Conservation (phyloP, 2,797 vertebrate genomes). For the Bradypus variegatus region DNA sequence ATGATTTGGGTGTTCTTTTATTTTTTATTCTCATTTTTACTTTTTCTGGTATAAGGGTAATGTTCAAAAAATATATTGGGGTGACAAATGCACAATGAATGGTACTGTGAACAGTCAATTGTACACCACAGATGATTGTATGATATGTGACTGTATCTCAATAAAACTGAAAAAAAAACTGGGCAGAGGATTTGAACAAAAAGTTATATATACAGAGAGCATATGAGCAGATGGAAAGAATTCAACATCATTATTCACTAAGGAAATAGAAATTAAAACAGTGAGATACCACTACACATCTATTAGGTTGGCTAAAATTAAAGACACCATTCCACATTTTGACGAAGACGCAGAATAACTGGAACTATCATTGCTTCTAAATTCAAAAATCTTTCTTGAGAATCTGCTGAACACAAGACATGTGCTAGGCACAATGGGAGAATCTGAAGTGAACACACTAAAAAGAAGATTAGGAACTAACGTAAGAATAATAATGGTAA, state of each 20-base stretch:
- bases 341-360: background rate
- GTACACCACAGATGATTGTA: too few species aligned
- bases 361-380: background rate
- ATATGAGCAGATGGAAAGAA: background rate
- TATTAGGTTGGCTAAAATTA: background rate
- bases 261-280: background rate
- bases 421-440: background rate
- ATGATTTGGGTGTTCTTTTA: too few species aligned
- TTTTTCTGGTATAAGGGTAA: too few species aligned
- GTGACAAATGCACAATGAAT: too few species aligned
- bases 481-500: background rate
- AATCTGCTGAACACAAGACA: background rate
- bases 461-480: background rate
- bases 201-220: too few species aligned
- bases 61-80: too few species aligned
- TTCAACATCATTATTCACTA: background rate
- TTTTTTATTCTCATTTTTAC: too few species aligned
- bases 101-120: too few species aligned
- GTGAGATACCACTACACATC: background rate
- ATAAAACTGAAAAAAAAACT: background rate
- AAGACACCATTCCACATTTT: background rate
- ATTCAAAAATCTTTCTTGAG: background rate
- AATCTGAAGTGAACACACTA: background rate
- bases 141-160: too few species aligned
- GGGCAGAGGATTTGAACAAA: too few species aligned